Base-by-base conservation (phyloP, 2,113 vertebrate genomes). In the Scomber colias region DNA sequence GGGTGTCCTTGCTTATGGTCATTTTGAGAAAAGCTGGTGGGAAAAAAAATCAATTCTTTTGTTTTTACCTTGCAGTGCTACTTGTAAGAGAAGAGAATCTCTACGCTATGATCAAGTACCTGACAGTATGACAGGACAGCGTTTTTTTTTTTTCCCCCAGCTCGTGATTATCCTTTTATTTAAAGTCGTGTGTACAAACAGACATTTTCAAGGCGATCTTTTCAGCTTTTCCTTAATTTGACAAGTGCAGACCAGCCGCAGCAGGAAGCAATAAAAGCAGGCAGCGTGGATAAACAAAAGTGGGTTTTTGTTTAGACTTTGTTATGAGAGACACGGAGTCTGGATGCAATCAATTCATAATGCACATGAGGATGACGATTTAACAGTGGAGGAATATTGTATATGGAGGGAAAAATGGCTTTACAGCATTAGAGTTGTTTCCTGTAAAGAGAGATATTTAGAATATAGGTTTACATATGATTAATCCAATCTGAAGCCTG, bases 1-100 rank as follows among this genome's bases (percentile, higher is more conserved):
- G 77, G 70, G 60, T 81, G 80, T 87, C 71, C 77, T 85, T 85
- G 81, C 74, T 83, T 74, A 81, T 90, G 91, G 84, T 82, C 83
- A 89, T 83, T 86, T 64, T 56, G 49, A 71, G 51, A 84, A 74
- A 76, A 70, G 75, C 67, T 69, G 62, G 54, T 69, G 77, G 76
- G 24, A 27, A 27, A 84, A 82, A 81, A 21, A 83, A 82, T 81
- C 66, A 40, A 55, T 61, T 72, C 44, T 86, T 84, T 77, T 76
- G 24, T 83, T 81, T 77, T 84, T 54, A 19, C 10, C 40, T 9
- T 14, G 3, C 0, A 21, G 27, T 17, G 53, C 46, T 48, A 54
- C 61, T 80, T 71, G 64, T 55, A 65, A 76, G 19, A 70, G 31
- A 60, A 78, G 62, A 11, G 40, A 64, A 44, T 45, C 19, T 50